Percentiles rank a stretch among this genome's conserved stretches.
Evolutionary conservation across 2,113 vertebrate genomes (phyloP).

Genomic region (Chaetura pelagica): DNA sequence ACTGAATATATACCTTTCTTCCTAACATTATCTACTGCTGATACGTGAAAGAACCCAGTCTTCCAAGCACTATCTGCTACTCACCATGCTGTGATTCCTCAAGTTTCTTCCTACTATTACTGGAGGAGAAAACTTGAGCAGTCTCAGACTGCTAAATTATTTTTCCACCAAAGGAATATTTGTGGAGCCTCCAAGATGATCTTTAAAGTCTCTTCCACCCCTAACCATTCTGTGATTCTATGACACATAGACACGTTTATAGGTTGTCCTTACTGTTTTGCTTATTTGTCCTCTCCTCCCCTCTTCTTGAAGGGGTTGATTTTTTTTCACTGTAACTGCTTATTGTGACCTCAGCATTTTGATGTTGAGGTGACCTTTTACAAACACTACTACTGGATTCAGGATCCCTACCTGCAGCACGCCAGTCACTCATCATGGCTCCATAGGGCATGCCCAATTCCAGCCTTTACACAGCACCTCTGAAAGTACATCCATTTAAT

Average conservation of each 20-base stretch:
- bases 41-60: not conserved
- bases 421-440: not conserved
- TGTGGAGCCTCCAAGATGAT: not conserved
- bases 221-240: too few species aligned
- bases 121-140: not conserved
- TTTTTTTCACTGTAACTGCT: not conserved
- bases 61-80: not conserved
- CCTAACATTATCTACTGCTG: not conserved
- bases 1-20: not conserved
- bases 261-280: not conserved
- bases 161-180: not conserved
- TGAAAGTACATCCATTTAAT: not conserved
- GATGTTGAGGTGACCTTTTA: not conserved
- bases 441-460: not conserved
- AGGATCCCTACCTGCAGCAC: not conserved
- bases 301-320: not conserved
- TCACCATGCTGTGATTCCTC: not conserved
- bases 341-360: not conserved
- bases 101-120: not conserved
- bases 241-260: too few species aligned
- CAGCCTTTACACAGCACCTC: not conserved
- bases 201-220: too few species aligned
- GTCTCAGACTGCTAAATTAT: not conserved
- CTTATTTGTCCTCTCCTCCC: not conserved
- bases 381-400: not conserved